Base-by-base conservation (phyloP, 2,797 vertebrate species). In the Muraenolepis orangiensis region DNA sequence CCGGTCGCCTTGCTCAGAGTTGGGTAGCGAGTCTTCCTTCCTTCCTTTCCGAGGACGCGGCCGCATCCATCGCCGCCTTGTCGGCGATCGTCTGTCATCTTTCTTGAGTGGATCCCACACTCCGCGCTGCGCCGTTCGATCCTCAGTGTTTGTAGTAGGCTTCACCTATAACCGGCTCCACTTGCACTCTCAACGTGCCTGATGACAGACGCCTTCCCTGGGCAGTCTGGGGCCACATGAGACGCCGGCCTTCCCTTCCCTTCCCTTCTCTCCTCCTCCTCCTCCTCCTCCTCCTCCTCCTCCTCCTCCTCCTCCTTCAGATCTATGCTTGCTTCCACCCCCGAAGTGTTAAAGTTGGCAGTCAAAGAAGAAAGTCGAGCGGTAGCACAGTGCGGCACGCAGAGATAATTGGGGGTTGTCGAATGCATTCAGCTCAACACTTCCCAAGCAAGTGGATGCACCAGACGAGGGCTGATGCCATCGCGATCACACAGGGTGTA, bases 151-250 rank as follows among this genome's bases (percentile, higher is more conserved):
- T 64, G 74, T 72, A 66, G 71, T 77, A 78, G 82, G 74, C 74
- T 64, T 78, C 75, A 72, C 76, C 82, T 69, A 71, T 76, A 72
- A 73, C 78, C 31, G 0, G 57, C 57, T 64, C 57, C 57, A 70
- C 83, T 79, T 76, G 79, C 11, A 72, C 80, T 77, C 82, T 84
- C 82, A 90, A 89, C 81, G 72, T 32, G 3, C 57, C 72, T 28
- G 80, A 86, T 90, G 85, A 91, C 85, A 88, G 90, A 91, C 18
- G 70, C 81, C 83, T 34, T 85, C 87, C 86, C 73, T 82, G 85
- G 87, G 87, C 84, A 82, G 80, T 86, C 84, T 85, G 82, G 82
- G 73, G 75, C 80, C 84, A 85, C 85, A 87, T 78, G 81, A 90
- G 87, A 88, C 72, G 0, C 78, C 78, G 77, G 57, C 80, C 75